Evolutionary conservation across 2,113 vertebrate genomes (phyloP), one percentile per base, ranked within the genome.

Genomic region (Bettongia penicillata): DNA sequence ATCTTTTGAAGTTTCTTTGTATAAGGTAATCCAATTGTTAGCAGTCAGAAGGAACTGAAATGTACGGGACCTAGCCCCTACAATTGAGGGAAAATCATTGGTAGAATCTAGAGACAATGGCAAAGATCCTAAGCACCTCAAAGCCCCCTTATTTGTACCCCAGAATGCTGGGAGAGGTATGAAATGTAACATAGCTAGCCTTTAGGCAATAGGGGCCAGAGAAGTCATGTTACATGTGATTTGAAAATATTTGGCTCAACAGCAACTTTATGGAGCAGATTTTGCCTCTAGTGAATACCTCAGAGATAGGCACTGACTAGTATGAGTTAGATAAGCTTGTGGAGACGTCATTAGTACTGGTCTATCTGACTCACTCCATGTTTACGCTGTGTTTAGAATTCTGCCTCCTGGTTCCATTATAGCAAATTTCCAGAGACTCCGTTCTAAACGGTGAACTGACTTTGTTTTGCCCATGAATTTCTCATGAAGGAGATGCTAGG

Each of bases 181-280:
- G 68, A 43, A 77, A n/a, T 77, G 68, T 43, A 77, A 77, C 14
- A 19, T 77, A 77, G 4, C 5, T 77, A 77, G 31, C 11, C 11
- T 68, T 68, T 3, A 68, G 37, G 68, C 5, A n/a, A 5, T 77
- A 43, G 68, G 37, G 68, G 16, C 16, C 16, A 43, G 37, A 37
- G 68, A 77, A 77, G 37, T 77, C 4, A 77, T n/a, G 11, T 77
- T 43, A 22, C 68, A n/a, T n/a, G 16, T 99, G 99, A 99, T 98
- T 99, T 99, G 98, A 98, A 99, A 99, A 99, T 98, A 99, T 99
- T 99, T 98, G 99, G 98, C 99, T 99, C 98, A 95, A 99, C 98
- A 99, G 98, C 99, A 98, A 98, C 99, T 99, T 99, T 99, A 99
- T 99, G 99, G 99, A 99, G 98, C 98, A 98, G 37, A 84, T 84